phyloP scores from a whole-genome alignment of 2,888 invertebrate genomes.

The Conus canariensis region DNA sequence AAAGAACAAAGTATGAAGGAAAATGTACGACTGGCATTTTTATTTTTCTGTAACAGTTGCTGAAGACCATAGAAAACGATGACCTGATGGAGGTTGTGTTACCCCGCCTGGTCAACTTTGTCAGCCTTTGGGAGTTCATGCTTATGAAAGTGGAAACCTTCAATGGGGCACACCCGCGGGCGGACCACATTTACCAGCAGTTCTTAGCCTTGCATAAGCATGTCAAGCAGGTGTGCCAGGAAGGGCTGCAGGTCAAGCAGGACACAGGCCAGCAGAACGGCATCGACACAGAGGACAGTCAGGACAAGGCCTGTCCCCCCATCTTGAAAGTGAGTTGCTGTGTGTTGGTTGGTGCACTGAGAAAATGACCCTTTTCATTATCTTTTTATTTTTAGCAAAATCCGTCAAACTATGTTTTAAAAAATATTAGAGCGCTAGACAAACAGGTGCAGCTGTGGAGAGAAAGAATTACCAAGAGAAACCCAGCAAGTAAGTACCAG shows the following conservation, averaged over 20 bases:
- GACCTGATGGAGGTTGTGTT: constrained; percentile 79
- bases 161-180: constrained; percentile 65
- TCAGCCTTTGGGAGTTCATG: constrained; percentile 80
- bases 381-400: neutral
- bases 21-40: too few species aligned
- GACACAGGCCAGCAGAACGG: constrained; percentile 45
- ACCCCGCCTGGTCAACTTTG: constrained; percentile 78
- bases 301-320: neutral
- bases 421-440: too few species aligned
- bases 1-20: too few species aligned
- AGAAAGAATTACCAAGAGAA: too few species aligned
- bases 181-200: constrained; percentile 67
- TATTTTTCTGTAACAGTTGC: constrained; percentile 57
- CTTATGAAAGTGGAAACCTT: constrained; percentile 78
- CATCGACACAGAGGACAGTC: constrained; percentile 26
- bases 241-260: constrained; percentile 58
- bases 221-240: constrained; percentile 66
- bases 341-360: neutral
- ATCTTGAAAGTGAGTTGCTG: neutral
- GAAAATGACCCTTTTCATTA: neutral
- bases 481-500: too few species aligned
- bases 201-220: constrained; percentile 66
- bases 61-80: constrained; percentile 73
- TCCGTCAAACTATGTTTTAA: too few species aligned
- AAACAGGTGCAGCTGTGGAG: too few species aligned